These are phyloP conservation scores for Platysternon megacephalum DNA, from an alignment of 2,113 vertebrate genomes.

Conservation along the genomic window DNA sequence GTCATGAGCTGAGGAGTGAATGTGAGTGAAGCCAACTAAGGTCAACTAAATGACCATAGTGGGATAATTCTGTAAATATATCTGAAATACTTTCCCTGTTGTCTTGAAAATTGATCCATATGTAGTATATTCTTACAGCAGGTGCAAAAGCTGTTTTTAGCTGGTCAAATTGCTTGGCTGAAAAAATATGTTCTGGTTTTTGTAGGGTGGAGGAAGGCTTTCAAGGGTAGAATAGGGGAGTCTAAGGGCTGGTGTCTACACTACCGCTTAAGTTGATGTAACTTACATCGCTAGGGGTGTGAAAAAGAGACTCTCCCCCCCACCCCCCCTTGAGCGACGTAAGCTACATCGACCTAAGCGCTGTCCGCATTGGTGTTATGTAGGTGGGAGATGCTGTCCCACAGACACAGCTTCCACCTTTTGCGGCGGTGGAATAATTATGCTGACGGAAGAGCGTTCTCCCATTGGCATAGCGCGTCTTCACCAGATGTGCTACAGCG, in stretches of 20 bases:
- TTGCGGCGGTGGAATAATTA: no score
- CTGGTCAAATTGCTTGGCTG: neutral
- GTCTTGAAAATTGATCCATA: neutral
- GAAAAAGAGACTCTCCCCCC: no score
- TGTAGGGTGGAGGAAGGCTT: neutral
- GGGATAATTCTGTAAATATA: neutral
- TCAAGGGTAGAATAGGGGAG: neutral
- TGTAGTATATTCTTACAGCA: neutral
- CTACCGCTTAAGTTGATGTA: no score
- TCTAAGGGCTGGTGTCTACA: neutral
- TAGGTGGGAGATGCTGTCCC: no score
- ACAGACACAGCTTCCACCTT: no score
- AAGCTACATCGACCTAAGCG: no score
- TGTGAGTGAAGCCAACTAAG: neutral
- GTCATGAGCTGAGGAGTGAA: accelerated
- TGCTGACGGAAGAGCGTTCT: no score
- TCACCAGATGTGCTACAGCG: no score
- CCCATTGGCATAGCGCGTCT: no score
- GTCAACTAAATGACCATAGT: neutral
- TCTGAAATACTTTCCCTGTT: slow-evolving; percentile 8
- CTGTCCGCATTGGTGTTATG: no score
- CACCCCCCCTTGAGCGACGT: no score
- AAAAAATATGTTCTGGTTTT: neutral
- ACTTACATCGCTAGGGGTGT: no score
- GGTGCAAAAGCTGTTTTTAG: neutral